phyloP scores from a whole-genome alignment of 2,888 invertebrate genomes.

The Meiosimyza platycephala region DNA sequence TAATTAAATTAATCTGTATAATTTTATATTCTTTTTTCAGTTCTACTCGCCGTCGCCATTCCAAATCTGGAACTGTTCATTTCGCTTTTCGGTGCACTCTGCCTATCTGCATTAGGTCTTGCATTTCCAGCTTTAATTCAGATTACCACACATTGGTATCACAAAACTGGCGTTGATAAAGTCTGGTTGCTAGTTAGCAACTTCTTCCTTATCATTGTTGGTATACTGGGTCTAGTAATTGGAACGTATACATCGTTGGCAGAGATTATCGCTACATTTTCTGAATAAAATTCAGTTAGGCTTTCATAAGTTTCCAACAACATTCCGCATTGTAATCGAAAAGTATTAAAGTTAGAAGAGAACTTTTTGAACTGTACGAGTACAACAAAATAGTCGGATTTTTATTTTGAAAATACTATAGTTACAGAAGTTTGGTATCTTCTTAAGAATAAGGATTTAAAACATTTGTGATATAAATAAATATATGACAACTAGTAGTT shows the following conservation, averaged over 20 bases:
- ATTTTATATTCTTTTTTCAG: constrained; percentile 69
- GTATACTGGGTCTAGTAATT: constrained; percentile 75
- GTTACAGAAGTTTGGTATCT: neutral
- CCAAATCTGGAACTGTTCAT: constrained; percentile 86
- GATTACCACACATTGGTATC: constrained; percentile 83
- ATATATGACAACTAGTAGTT: constrained; percentile 8
- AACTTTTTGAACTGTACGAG: neutral
- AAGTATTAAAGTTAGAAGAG: constrained; percentile 14
- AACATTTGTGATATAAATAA: neutral
- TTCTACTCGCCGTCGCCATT: constrained; percentile 84
- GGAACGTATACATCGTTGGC: constrained; percentile 78
- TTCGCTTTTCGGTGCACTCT: constrained; percentile 88
- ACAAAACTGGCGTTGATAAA: constrained; percentile 70
- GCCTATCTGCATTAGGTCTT: constrained; percentile 87
- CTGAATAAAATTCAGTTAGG: constrained; percentile 41
- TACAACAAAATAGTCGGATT: constrained; percentile 1
- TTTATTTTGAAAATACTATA: neutral
- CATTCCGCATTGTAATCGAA: constrained; percentile 21
- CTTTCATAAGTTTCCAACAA: neutral
- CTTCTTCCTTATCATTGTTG: constrained; percentile 74
- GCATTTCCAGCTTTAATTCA: constrained; percentile 92
- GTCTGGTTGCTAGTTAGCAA: constrained; percentile 74
- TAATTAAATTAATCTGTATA: neutral
- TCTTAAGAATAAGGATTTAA: constrained; percentile 8
- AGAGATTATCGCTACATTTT: constrained; percentile 73